phyloP scores from a whole-genome alignment of 2,113 vertebrate species.

The Macquaria australasica region DNA sequence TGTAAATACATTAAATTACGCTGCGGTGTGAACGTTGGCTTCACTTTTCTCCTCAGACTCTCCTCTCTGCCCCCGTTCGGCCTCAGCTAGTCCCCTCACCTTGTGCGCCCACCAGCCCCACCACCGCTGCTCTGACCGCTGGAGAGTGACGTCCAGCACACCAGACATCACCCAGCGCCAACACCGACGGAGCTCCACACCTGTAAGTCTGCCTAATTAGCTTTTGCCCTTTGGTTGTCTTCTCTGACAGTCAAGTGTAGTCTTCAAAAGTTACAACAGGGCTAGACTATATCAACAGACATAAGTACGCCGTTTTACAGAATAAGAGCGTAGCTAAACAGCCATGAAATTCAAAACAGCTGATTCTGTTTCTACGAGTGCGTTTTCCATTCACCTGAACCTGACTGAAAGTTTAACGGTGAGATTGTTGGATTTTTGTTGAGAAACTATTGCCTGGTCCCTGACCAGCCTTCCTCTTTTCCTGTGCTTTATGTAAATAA shows the following conservation, averaged over 20 bases:
- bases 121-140: slow-evolving; percentile 90
- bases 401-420: background rate
- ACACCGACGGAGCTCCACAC: slow-evolving; percentile 85
- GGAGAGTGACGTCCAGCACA: slow-evolving; percentile 87
- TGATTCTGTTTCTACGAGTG: background rate
- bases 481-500: background rate
- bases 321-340: background rate
- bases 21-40: background rate
- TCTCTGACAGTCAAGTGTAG: background rate
- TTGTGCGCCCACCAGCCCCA: slow-evolving; percentile 88
- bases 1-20: accelerated
- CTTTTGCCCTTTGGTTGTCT: background rate
- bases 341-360: slow-evolving; percentile 13
- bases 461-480: background rate
- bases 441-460: background rate
- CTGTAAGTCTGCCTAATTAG: slow-evolving; percentile 81
- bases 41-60: slow-evolving; percentile 81
- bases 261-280: background rate
- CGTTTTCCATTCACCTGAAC: background rate
- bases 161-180: slow-evolving; percentile 87
- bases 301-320: background rate
- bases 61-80: slow-evolving; percentile 93
- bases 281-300: background rate
- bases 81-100: slow-evolving; percentile 93
- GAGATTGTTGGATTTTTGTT: background rate